A percentile compares a stretch with the other conserved stretches of the same genome.
Evolutionary conservation across 2,113 vertebrate genomes (phyloP).

Genomic region (Myrmophylax atrothorax): DNA sequence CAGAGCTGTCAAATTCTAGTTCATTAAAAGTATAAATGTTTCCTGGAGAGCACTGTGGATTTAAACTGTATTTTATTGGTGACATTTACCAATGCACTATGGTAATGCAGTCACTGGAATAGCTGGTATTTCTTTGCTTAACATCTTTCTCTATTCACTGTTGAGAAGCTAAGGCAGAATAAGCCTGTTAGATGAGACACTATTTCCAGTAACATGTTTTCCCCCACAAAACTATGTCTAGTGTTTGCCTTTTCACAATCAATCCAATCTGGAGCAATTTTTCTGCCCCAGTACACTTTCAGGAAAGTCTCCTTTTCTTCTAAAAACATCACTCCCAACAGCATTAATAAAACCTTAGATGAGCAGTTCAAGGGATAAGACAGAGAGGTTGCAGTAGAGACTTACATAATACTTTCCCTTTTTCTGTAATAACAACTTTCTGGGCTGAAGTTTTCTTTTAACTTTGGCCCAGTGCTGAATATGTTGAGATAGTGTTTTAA

Average conservation of each 20-base stretch:
- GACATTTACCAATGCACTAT: constrained; percentile 3
- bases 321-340: neutral
- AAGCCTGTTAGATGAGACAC: neutral
- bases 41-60: neutral
- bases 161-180: neutral
- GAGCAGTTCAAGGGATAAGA: neutral
- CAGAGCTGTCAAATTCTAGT: neutral
- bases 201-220: neutral
- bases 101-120: neutral
- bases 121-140: neutral
- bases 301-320: neutral
- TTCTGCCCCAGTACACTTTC: neutral
- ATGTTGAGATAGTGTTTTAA: neutral
- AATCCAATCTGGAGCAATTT: neutral
- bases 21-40: constrained; percentile 9
- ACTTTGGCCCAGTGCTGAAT: neutral
- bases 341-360: neutral
- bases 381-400: neutral
- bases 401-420: neutral
- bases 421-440: neutral
- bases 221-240: neutral
- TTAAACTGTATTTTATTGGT: constrained; percentile 20
- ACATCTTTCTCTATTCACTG: neutral
- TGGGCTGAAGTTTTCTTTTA: neutral
- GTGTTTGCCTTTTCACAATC: neutral